A percentile compares a stretch with the other conserved stretches of the same genome.
Conservation (phyloP, 2,797 vertebrate species). For the Aeoliscus strigatus region DNA sequence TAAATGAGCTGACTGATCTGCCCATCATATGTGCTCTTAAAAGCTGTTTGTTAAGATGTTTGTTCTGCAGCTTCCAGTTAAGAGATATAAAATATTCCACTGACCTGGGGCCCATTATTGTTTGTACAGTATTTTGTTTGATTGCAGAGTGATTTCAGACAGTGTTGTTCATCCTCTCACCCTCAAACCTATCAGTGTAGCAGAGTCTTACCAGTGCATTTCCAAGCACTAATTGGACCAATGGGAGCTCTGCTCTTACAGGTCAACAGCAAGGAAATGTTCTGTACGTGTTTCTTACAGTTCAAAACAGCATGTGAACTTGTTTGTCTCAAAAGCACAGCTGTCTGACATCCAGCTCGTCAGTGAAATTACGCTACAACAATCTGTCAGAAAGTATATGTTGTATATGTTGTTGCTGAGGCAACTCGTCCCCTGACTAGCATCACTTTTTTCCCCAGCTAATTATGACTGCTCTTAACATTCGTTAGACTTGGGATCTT, state of each 20-base stretch:
- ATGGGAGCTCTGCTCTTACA: conserved; percentile 5
- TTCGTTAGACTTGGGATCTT: conserved; percentile 6
- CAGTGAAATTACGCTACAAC: too few species aligned
- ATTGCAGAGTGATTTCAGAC: background rate
- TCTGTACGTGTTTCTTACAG: conserved; percentile 3
- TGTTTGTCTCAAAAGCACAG: background rate
- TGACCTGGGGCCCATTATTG: too few species aligned
- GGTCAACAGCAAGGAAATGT: conserved; percentile 6
- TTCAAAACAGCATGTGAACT: background rate
- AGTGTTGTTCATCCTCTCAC: background rate
- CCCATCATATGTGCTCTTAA: too few species aligned
- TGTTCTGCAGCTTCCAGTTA: too few species aligned
- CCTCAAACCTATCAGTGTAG: background rate
- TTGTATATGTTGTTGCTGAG: conserved; percentile 9
- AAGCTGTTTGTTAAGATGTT: too few species aligned
- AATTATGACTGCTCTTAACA: conserved; percentile 22
- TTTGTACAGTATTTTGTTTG: background rate
- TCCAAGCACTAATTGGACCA: conserved; percentile 13
- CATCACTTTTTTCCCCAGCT: conserved; percentile 22
- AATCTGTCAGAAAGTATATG: too few species aligned
- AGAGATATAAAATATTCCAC: too few species aligned
- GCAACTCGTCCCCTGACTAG: conserved; percentile 13
- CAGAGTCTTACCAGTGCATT: background rate
- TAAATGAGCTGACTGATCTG: too few species aligned
- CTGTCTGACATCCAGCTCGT: background rate